Evolutionary conservation across 2,113 vertebrate species (phyloP).

Genomic region (Natator depressus): DNA sequence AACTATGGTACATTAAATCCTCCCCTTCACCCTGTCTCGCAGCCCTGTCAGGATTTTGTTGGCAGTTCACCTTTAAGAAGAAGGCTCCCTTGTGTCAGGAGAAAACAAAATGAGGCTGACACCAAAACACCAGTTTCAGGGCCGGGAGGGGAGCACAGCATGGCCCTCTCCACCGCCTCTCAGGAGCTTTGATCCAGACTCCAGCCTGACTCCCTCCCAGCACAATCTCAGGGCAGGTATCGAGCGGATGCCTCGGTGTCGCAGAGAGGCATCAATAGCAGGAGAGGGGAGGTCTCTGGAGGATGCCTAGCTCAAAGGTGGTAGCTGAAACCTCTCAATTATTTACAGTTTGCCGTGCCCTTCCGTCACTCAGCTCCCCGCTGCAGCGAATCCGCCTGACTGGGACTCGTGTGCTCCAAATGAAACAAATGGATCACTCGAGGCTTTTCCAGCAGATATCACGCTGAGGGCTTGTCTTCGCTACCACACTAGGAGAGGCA

Average conservation of each 20-base stretch:
- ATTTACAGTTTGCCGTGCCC: background rate
- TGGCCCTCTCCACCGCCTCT: fast-evolving
- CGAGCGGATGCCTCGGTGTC: background rate
- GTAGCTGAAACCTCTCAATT: background rate
- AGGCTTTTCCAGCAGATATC: background rate
- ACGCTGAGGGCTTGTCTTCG: too few relatives aligned
- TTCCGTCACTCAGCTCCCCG: background rate
- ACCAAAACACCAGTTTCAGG: background rate
- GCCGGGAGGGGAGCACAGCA: background rate
- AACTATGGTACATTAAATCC: background rate
- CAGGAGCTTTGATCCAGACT: background rate
- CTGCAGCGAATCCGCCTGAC: background rate
- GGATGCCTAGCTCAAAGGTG: background rate
- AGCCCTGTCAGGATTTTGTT: background rate
- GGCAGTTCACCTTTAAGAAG: background rate
- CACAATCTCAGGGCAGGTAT: background rate
- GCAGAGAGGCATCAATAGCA: background rate
- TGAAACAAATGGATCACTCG: background rate
- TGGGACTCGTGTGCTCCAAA: background rate
- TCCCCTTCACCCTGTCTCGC: background rate
- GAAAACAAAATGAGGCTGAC: background rate
- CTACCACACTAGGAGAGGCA: too few relatives aligned
- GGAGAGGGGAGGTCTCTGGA: background rate
- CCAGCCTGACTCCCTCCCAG: background rate
- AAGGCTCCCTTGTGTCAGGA: background rate